phyloP scores from a whole-genome alignment of 2,888 invertebrate species.

The Metellina segmentata region DNA sequence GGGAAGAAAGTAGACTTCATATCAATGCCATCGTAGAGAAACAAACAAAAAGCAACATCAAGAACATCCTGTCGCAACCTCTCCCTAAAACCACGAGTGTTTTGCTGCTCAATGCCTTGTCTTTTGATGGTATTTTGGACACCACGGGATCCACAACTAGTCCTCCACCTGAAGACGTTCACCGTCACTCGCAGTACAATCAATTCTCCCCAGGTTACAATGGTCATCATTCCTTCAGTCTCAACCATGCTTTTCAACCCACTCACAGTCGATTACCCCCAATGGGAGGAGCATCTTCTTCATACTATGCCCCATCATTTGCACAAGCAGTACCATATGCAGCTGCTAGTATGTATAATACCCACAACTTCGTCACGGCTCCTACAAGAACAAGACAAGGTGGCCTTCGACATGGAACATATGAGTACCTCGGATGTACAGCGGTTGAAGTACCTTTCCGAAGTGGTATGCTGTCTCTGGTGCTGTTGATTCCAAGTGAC shows the following conservation, averaged over 20 bases:
- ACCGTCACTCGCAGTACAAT: conserved; percentile 57
- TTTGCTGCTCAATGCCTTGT: conserved; percentile 78
- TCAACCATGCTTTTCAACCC: conserved; percentile 70
- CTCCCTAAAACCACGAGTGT: conserved; percentile 77
- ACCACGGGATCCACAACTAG: conserved; percentile 57
- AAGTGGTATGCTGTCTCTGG: conserved; percentile 77
- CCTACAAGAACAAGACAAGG: conserved; percentile 74
- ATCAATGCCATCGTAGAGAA: conserved; percentile 78
- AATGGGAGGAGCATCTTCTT: conserved; percentile 62
- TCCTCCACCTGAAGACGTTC: conserved; percentile 57
- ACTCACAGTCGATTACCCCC: conserved; percentile 74
- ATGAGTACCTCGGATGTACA: conserved; percentile 78
- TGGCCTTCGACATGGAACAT: conserved; percentile 77
- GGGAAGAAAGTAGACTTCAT: conserved; percentile 78
- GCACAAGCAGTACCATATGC: conserved; percentile 67
- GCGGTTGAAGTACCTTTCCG: conserved; percentile 78
- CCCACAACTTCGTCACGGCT: conserved; percentile 57
- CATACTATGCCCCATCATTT: conserved; percentile 70
- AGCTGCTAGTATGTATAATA: conserved; percentile 58
- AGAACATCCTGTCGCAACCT: conserved; percentile 73
- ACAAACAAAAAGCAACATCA: conserved; percentile 78
- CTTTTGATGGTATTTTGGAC: conserved; percentile 75
- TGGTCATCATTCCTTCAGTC: conserved; percentile 33
- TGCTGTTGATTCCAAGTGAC: conserved; percentile 77
- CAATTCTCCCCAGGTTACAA: conserved; percentile 41